Conservation (phyloP, 2,113 vertebrate genomes). For the Andinoacara biseriatus region DNA sequence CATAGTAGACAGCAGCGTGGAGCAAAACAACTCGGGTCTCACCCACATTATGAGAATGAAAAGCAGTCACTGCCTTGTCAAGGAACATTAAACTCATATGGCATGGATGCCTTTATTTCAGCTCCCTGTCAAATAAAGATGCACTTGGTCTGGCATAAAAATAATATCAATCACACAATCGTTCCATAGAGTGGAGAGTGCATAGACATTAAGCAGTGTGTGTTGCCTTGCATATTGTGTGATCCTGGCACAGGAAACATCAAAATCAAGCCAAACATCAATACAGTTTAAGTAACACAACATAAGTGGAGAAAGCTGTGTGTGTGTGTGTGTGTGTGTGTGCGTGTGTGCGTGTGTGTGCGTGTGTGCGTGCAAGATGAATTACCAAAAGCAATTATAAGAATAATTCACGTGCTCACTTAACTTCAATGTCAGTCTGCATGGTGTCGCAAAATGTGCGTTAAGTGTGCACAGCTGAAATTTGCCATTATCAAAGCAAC, state of each 20-base stretch:
- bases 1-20: conserved; percentile 46
- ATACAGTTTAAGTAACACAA: conserved; percentile 23
- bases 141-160: conserved; percentile 24
- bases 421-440: conserved; percentile 21
- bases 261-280: conserved; percentile 18
- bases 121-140: conserved; percentile 62
- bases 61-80: conserved; percentile 54
- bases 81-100: conserved; percentile 55
- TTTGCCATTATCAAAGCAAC: neutral
- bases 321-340: neutral
- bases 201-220: conserved; percentile 16
- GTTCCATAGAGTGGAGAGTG: conserved; percentile 29
- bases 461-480: neutral
- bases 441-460: neutral
- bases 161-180: conserved; percentile 42
- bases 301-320: neutral
- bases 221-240: conserved; percentile 32
- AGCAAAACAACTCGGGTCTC: conserved; percentile 44
- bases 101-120: conserved; percentile 53
- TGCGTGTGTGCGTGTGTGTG: too few relatives aligned
- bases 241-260: conserved; percentile 24
- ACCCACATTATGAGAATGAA: conserved; percentile 60
- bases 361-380: conserved; percentile 9
- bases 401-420: conserved; percentile 8
- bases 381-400: conserved; percentile 38